Percentiles rank a stretch among this genome's conserved stretches.
These are phyloP conservation scores for Podarcis raffonei DNA, from an alignment of 2,113 vertebrate genomes.

Conservation along the genomic window DNA sequence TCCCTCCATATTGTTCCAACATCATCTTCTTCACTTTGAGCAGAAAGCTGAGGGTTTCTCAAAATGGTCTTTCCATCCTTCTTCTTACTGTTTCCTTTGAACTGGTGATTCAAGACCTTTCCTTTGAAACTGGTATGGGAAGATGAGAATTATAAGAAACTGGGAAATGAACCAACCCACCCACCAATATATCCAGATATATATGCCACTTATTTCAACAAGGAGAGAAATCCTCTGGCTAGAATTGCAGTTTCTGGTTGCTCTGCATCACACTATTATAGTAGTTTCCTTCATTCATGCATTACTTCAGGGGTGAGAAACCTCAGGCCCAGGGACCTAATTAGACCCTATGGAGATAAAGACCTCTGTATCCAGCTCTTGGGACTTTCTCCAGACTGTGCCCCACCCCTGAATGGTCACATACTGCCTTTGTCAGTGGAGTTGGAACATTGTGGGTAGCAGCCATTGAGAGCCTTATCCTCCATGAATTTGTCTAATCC, in stretches of 20 bases:
- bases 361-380: too few relatives aligned
- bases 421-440: too few relatives aligned
- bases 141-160: neutral
- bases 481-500: too few relatives aligned
- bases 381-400: too few relatives aligned
- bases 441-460: too few relatives aligned
- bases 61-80: neutral
- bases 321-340: too few relatives aligned
- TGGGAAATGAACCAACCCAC: neutral
- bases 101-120: constrained; percentile 14
- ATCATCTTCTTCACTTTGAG: neutral
- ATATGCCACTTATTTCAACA: neutral
- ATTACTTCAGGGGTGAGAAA: too few relatives aligned
- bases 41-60: neutral
- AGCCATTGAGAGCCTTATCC: too few relatives aligned
- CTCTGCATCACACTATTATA: neutral
- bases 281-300: neutral
- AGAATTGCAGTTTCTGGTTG: neutral
- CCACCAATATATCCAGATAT: neutral
- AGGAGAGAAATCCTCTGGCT: neutral
- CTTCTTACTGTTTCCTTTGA: constrained; percentile 15
- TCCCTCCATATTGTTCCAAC: neutral
- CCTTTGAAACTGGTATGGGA: neutral
- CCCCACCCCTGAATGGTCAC: too few relatives aligned
- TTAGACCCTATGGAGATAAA: too few relatives aligned